Conservation (phyloP, 2,113 vertebrate species). For the Myanophis thanlyinensis region DNA sequence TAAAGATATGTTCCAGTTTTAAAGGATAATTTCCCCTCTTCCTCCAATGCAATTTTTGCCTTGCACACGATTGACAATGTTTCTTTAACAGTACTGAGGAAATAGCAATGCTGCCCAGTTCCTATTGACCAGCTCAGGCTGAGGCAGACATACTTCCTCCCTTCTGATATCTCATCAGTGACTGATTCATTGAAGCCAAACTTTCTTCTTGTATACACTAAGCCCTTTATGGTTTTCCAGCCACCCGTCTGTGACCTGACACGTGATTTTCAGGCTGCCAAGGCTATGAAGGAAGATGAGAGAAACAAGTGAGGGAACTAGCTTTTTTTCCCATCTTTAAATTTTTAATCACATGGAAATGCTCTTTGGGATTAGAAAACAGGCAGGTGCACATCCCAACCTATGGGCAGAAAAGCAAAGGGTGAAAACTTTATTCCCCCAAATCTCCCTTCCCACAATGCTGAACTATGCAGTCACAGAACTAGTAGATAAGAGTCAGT, state of each 20-base stretch:
- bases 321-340: not conserved
- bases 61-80: not conserved
- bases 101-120: not conserved
- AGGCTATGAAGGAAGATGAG: not conserved
- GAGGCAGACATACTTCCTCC: not conserved
- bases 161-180: not conserved
- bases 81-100: not conserved
- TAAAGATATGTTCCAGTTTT: not conserved
- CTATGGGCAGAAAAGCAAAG: not conserved
- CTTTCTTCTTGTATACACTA: not conserved
- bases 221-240: not conserved
- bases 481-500: not conserved
- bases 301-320: not conserved
- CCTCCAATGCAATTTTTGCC: not conserved
- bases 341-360: not conserved
- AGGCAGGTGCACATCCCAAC: not conserved
- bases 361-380: not conserved
- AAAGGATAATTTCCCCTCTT: not conserved
- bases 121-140: not conserved
- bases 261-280: not conserved
- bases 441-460: not conserved
- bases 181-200: not conserved
- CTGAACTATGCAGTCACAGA: not conserved
- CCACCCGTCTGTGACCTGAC: not conserved
- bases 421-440: not conserved